These are phyloP conservation scores for Stratiolaelaps scimitus DNA, from an alignment of 1,140 invertebrate genomes.

Conservation along the genomic window DNA sequence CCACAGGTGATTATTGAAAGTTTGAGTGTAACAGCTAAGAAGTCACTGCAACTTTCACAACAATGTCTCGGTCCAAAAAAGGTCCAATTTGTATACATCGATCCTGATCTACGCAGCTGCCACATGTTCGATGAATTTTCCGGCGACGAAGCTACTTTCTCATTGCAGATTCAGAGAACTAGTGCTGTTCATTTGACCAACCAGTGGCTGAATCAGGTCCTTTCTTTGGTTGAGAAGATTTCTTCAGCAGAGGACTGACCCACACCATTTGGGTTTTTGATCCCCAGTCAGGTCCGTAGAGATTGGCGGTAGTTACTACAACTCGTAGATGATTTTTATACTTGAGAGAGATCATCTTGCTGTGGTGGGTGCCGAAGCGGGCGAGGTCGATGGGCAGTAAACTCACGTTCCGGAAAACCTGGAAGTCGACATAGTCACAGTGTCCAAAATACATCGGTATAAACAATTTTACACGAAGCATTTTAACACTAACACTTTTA, in stretches of 20 bases:
- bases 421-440: no score
- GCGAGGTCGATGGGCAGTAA: conserved; percentile 13
- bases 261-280: conserved; percentile 80
- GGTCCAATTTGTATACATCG: no score
- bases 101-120: no score
- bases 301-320: conserved; percentile 80
- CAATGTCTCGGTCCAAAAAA: no score
- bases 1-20: no score
- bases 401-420: conserved; percentile 16
- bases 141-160: no score
- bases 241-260: conserved; percentile 77
- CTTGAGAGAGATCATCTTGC: conserved; percentile 74
- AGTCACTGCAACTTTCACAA: no score
- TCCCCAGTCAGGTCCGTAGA: conserved; percentile 78
- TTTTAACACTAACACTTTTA: not conserved
- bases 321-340: conserved; percentile 65
- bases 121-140: no score
- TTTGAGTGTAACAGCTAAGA: no score
- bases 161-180: no score
- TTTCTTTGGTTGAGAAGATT: conserved; percentile 51
- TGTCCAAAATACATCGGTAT: no score
- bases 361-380: conserved; percentile 40
- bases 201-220: conserved; percentile 37
- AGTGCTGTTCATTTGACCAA: not conserved
- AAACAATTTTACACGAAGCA: not conserved